Conservation (phyloP, 2,888 invertebrate genomes). For the Embidobia sp. region DNA sequence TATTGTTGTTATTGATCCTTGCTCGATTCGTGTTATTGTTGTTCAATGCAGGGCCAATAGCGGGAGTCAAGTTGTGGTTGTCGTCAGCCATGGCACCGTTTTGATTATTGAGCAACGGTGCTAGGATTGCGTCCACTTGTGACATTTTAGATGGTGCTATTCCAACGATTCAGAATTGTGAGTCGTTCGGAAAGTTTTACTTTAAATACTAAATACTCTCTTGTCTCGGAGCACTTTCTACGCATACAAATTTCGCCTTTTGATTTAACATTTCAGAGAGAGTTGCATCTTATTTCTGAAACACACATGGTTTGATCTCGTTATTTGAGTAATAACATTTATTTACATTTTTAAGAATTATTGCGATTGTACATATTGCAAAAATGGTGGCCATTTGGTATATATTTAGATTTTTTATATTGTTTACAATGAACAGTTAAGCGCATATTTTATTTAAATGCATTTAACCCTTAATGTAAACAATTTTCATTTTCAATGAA, state of each 20-base stretch:
- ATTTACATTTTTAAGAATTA: too few species aligned
- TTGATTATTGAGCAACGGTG: constrained; percentile 73
- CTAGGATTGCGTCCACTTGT: constrained; percentile 70
- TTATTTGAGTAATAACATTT: too few species aligned
- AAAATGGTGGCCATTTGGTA: too few species aligned
- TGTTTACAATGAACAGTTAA: too few species aligned
- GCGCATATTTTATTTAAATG: too few species aligned
- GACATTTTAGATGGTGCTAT: constrained; percentile 70
- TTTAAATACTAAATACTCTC: constrained; percentile 25
- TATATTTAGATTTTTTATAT: too few species aligned
- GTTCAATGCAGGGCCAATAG: constrained; percentile 72
- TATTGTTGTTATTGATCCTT: constrained; percentile 76
- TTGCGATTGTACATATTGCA: too few species aligned
- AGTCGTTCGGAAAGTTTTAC: neutral
- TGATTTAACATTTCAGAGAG: constrained; percentile 40
- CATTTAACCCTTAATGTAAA: too few species aligned
- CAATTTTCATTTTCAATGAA: too few species aligned
- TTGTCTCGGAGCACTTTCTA: constrained; percentile 16
- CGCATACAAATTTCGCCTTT: constrained; percentile 4
- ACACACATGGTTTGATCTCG: too few species aligned
- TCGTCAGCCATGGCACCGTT: constrained; percentile 73
- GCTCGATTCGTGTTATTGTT: constrained; percentile 72
- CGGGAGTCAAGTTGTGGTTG: constrained; percentile 71
- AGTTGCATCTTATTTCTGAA: constrained; percentile 43
- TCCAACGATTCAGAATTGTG: neutral